A percentile compares a stretch with the other conserved stretches of the same genome.
phyloP scores from a whole-genome alignment of 2,888 invertebrate species.

The Tenthredo livida region DNA sequence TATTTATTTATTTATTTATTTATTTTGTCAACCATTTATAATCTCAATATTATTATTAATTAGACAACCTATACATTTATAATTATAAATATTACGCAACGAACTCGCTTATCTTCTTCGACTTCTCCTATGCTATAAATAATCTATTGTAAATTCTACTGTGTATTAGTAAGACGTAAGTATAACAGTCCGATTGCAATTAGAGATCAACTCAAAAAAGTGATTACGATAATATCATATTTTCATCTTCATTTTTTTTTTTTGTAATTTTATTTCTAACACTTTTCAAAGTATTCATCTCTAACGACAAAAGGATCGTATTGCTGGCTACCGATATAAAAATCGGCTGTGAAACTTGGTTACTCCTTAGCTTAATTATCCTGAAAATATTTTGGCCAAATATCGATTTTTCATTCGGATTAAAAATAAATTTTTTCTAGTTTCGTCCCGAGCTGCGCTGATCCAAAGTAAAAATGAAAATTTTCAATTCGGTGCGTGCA shows the following conservation, averaged over 20 bases:
- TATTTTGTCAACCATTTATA: background rate
- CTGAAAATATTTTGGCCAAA: conserved; percentile 14
- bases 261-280: background rate
- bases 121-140: background rate
- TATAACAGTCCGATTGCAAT: background rate
- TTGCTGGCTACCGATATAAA: conserved; percentile 29
- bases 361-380: conserved; percentile 3
- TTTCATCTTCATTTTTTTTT: background rate
- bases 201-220: background rate
- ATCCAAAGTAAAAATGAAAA: background rate
- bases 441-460: background rate
- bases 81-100: conserved; percentile 62
- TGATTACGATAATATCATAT: background rate
- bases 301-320: background rate
- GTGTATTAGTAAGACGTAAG: conserved; percentile 7
- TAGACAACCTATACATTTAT: conserved; percentile 57
- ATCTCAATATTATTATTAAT: conserved; percentile 46
- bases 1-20: background rate
- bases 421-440: background rate
- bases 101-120: conserved; percentile 24
- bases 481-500: background rate
- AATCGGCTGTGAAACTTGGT: conserved; percentile 27
- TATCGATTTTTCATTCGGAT: background rate
- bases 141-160: background rate
- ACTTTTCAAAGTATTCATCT: background rate